Conservation (phyloP, 2,888 invertebrate genomes). For the Monochamus alternatus region DNA sequence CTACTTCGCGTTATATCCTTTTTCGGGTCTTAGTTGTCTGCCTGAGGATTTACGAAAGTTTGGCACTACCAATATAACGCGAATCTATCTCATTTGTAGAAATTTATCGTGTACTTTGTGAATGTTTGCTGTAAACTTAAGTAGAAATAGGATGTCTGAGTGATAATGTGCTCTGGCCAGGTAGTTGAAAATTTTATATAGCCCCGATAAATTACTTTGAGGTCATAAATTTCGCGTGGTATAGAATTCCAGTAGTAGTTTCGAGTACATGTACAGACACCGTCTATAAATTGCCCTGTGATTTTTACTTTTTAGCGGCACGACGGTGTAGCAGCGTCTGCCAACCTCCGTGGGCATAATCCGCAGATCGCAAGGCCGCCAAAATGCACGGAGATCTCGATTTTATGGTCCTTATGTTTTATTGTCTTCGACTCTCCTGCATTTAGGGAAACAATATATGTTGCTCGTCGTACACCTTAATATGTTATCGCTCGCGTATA, state of each 20-base stretch:
- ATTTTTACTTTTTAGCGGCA: slow-evolving; percentile 49
- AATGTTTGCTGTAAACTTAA: slow-evolving; percentile 27
- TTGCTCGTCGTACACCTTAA: slow-evolving; percentile 15
- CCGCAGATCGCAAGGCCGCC: slow-evolving; percentile 43
- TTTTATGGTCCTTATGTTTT: slow-evolving; percentile 34
- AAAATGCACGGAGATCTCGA: slow-evolving; percentile 42
- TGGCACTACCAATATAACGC: background rate
- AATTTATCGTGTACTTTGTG: slow-evolving; percentile 14
- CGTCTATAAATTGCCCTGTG: slow-evolving; percentile 56
- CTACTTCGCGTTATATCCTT: background rate
- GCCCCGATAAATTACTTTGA: slow-evolving; percentile 20
- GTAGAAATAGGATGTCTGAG: slow-evolving; percentile 39
- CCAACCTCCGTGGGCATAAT: slow-evolving; percentile 50
- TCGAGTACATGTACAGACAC: slow-evolving; percentile 54
- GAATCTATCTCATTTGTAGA: background rate
- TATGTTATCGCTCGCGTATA: slow-evolving; percentile 35
- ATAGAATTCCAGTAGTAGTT: slow-evolving; percentile 59
- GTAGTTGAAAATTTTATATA: slow-evolving; percentile 58
- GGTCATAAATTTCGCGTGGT: slow-evolving; percentile 55
- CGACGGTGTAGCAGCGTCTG: slow-evolving; percentile 52
- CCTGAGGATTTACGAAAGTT: background rate
- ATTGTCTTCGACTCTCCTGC: slow-evolving; percentile 30
- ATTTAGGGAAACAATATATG: slow-evolving; percentile 28
- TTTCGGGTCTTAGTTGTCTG: background rate
- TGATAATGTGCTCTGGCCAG: slow-evolving; percentile 41